Conservation (phyloP, 1,140 invertebrate genomes). For the Cyclina sinensis region DNA sequence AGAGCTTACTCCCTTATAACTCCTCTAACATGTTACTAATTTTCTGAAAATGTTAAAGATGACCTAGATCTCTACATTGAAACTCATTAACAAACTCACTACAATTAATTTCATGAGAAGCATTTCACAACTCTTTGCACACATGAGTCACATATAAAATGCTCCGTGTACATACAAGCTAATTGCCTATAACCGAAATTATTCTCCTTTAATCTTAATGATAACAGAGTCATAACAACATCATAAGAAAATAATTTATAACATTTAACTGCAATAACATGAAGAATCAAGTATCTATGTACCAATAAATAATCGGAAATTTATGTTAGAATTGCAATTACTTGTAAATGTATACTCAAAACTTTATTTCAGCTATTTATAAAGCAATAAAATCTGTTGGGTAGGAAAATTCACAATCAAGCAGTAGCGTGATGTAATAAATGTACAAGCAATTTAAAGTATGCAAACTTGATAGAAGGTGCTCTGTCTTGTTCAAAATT, state of each 20-base stretch:
- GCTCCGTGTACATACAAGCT: not conserved
- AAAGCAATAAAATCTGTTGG: slow-evolving; percentile 2
- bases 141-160: slow-evolving; percentile 11
- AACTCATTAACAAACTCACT: no score
- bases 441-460: no score
- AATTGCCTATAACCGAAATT: slow-evolving; percentile 9
- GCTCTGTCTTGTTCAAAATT: no score
- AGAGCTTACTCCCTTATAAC: no score
- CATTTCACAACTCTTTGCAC: not conserved
- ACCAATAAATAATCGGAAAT: slow-evolving; percentile 30
- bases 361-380: slow-evolving; percentile 30
- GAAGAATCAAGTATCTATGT: not conserved
- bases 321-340: slow-evolving; percentile 13
- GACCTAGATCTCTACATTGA: no score
- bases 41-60: no score
- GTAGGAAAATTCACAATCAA: not conserved
- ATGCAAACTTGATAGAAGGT: no score
- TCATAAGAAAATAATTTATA: slow-evolving; percentile 29
- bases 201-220: slow-evolving; percentile 34
- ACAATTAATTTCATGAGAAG: no score
- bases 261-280: not conserved
- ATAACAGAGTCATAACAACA: not conserved
- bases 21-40: no score
- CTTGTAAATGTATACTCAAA: not conserved
- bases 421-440: no score